phyloP scores from a whole-genome alignment of 2,113 vertebrate genomes.

The Cyprinodon tularosa region DNA sequence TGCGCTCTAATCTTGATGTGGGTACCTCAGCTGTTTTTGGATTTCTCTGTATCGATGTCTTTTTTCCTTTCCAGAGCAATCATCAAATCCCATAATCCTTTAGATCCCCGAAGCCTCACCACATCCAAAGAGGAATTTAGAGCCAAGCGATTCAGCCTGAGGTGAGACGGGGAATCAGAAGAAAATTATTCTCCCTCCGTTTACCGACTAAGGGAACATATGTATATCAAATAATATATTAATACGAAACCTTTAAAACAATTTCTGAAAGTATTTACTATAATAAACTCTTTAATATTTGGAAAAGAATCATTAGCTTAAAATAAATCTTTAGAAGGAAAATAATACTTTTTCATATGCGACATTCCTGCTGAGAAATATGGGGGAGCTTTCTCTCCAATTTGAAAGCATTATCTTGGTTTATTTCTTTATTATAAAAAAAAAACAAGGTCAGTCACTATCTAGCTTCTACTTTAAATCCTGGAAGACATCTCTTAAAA shows the following conservation, averaged over 20 bases:
- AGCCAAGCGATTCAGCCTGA: conserved; percentile 40
- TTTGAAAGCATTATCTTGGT: conserved; percentile 14
- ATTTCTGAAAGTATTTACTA: neutral
- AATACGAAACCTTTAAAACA: neutral
- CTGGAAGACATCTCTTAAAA: conserved; percentile 27
- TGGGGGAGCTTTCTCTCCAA: neutral
- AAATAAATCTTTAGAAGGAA: neutral
- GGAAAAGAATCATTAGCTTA: neutral
- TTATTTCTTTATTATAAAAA: neutral
- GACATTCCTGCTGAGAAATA: conserved; percentile 8
- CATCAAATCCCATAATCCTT: conserved; percentile 76
- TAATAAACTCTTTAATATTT: neutral
- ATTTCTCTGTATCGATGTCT: conserved; percentile 64
- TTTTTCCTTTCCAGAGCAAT: conserved; percentile 61
- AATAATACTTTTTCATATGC: conserved; percentile 12
- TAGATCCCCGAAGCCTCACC: conserved; percentile 58
- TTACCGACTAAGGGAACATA: conserved; percentile 8
- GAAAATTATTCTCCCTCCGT: conserved; percentile 16
- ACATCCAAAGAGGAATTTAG: conserved; percentile 56
- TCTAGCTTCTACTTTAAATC: conserved; percentile 7
- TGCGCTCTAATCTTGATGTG: conserved; percentile 71
- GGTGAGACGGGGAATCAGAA: conserved; percentile 43
- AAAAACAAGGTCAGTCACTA: conserved; percentile 14
- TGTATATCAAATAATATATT: neutral
- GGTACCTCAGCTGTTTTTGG: conserved; percentile 69